Conservation (phyloP, 2,888 invertebrate genomes). For the Zaprionus lineosus region DNA sequence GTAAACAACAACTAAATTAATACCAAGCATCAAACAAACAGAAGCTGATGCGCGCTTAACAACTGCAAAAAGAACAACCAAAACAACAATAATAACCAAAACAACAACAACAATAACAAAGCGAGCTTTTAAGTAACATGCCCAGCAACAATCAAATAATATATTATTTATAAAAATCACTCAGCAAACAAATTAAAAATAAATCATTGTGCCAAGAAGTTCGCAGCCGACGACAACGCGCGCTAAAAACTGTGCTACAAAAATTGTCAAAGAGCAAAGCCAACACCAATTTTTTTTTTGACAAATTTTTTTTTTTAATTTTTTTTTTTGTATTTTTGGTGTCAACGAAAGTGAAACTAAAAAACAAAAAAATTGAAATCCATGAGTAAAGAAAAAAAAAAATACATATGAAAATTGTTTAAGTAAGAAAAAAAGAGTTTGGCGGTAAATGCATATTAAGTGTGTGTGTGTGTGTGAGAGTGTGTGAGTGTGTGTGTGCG, state of each 20-base stretch:
- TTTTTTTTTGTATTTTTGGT: background rate
- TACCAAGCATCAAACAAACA: constrained; percentile 12
- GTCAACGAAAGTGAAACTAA: background rate
- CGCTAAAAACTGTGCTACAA: constrained; percentile 44
- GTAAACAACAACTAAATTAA: constrained; percentile 5
- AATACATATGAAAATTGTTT: background rate
- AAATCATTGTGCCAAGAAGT: no score
- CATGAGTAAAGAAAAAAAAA: background rate
- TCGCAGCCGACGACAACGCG: constrained; percentile 60
- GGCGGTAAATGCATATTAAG: constrained; percentile 45
- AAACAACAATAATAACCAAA: constrained; percentile 10
- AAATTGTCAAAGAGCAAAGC: background rate
- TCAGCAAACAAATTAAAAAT: background rate
- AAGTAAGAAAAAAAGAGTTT: constrained; percentile 27
- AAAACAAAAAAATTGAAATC: background rate
- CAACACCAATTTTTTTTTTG: constrained; percentile 25
- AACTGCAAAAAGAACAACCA: constrained; percentile 18
- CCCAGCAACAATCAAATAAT: background rate
- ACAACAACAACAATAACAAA: constrained; percentile 12
- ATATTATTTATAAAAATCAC: background rate
- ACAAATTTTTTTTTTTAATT: constrained; percentile 16
- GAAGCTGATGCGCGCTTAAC: background rate
- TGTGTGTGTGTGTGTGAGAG: constrained; percentile 9
- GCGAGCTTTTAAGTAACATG: constrained; percentile 2
- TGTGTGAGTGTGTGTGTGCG: background rate